A percentile compares a stretch with the other conserved stretches of the same genome.
phyloP scores from a whole-genome alignment of 37 sponge, comb jelly and placozoan genomes.

The Mnemiopsis leidyi region DNA sequence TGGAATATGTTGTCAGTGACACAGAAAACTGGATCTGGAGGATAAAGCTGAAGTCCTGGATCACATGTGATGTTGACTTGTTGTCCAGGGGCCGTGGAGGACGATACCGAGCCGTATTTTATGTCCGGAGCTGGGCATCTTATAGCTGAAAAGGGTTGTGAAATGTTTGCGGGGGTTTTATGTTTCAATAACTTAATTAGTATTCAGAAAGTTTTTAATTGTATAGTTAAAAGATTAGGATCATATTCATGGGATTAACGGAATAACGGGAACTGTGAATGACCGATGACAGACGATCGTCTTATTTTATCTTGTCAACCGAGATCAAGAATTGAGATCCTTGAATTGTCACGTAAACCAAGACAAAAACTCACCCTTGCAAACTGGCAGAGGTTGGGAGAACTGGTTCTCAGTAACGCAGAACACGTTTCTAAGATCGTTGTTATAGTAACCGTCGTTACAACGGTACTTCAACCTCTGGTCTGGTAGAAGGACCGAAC shows the following conservation, averaged over 20 bases:
- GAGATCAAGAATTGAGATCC: too few relatives aligned
- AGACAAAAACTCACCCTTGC: slow-evolving; percentile 8
- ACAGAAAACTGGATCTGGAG: not conserved
- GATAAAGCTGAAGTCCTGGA: not conserved
- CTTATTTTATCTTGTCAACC: too few relatives aligned
- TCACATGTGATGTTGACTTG: not conserved
- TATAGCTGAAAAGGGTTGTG: not conserved
- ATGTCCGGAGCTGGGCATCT: not conserved
- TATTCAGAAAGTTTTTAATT: too few relatives aligned
- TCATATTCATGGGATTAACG: too few relatives aligned
- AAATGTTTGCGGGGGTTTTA: too few relatives aligned
- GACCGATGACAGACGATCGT: too few relatives aligned
- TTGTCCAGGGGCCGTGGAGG: not conserved
- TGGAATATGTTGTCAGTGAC: not conserved
- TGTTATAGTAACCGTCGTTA: not conserved
- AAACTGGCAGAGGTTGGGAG: not conserved
- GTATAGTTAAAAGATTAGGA: too few relatives aligned
- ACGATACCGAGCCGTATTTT: not conserved
- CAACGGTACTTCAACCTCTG: not conserved
- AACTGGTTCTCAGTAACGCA: not conserved
- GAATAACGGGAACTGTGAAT: too few relatives aligned
- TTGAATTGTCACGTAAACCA: too few relatives aligned
- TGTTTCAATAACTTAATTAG: too few relatives aligned
- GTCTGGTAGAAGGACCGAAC: not conserved
- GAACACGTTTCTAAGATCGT: not conserved